Evolutionary conservation across 2,888 invertebrate genomes (phyloP), one percentile per base, ranked within the genome.

Genomic region (Hecatera dysodea): DNA sequence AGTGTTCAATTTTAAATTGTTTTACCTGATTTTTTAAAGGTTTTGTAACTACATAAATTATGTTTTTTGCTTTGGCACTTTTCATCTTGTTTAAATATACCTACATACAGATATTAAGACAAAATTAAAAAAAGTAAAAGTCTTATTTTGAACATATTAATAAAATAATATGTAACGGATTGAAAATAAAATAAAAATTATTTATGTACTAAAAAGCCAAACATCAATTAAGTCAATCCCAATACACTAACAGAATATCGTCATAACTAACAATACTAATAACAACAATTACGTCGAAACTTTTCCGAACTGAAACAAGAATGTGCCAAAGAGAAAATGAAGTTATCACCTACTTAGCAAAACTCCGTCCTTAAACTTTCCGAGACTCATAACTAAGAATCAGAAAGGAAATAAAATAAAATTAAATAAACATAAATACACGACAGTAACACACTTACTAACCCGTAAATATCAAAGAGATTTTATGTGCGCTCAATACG

Each of bases 331-430:
- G 67, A 68, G 65, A 68, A 60, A 78, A 72, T 70, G 57, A 71
- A 78, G 19, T 75, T 82, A 82, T 69, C 46, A 67, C 50, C 50
- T 75, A 44, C 61, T 80, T 67, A 52, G 1, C 39, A 9, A 55
- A 82, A 76, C 66, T 64, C 52, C 12, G 44, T 65, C 33, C 56
- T 57, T 61, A 56, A 67, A 70, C 69, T 74, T 78, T 36, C 22
- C 9, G 0, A 69, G 12, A 61, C 67, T 59, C 82, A 62, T 81
- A 83, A 80, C 55, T 80, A 67, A 67, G 42, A 8, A 71, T 73
- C 53, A 73, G 66, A 73, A 68, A 27, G 36, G 17, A 15, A 52
- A 70, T 81, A 77, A 77, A 56, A 63, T 60, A 60, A 69, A 70
- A 73, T 64, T 19, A 63, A 67, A 73, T 17, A 67, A 68, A 50